Base-by-base conservation (phyloP, 2,113 vertebrate species). In the Mustelus asterias region DNA sequence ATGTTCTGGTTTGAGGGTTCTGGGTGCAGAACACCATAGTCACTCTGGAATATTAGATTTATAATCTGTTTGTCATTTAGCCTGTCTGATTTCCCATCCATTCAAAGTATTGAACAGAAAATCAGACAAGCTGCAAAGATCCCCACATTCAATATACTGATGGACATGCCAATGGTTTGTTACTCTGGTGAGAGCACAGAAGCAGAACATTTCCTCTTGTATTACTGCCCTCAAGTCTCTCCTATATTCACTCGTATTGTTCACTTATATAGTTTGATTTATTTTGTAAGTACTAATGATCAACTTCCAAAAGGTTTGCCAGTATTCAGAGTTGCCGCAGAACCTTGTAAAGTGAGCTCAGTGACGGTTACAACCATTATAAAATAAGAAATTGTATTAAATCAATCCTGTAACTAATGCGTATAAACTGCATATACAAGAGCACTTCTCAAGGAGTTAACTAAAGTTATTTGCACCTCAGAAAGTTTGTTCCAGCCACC, bases 81-180 rank as follows among this genome's bases (percentile, higher is more conserved):
- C 13, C 78, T 80, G 78, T 37, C 78, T 37, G n/a, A 83, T 18
- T 41, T 83, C 16, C 78, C 78, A 83, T 83, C 13, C 16, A 37
- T 83, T 83, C 18, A 83, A 83, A 83, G n/a, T 83, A 83, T 41
- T 80, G n/a, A 29, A 83, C n/a, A 83, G n/a, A 83, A 83, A 83
- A 83, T 83, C 78, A 83, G 78, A 37, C 20, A 37, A 18, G n/a
- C 78, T 41, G n/a, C 1, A n/a, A n/a, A 41, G 14, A 41, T 83
- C 78, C n/a, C 3, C 78, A 37, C 3, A 37, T 83, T n/a, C n/a
- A 83, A 6, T 83, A 41, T 83, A 14, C n/a, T 37, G 10, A 41
- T 83, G 16, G 78, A 6, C 78, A 18, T n/a, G 37, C 14, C 78
- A 18, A 3, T 1, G 33, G 1, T n/a, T 9, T 78, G n/a, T 37